phyloP scores from a whole-genome alignment of 2,113 vertebrate species.

The Urocolius indicus region DNA sequence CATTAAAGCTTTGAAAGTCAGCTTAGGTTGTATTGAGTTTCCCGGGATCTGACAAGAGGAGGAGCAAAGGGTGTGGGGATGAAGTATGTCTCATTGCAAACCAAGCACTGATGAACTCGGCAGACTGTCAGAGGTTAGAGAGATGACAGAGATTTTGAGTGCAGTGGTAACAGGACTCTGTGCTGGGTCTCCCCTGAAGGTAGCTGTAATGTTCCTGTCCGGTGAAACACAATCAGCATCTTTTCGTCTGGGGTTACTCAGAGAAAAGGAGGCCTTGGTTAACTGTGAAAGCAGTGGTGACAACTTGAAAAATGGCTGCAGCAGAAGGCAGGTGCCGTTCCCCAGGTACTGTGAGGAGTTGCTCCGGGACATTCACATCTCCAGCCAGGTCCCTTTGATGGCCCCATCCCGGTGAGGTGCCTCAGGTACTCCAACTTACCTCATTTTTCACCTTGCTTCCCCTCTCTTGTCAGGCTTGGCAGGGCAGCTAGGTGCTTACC shows the following conservation, averaged over 20 bases:
- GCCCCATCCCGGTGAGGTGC: background rate
- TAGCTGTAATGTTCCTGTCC: background rate
- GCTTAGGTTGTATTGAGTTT: conserved; percentile 44
- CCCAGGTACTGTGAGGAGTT: background rate
- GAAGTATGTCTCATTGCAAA: background rate
- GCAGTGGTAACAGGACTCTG: background rate
- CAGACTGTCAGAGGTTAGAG: background rate
- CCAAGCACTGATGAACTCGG: rapidly evolving
- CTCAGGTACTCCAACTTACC: background rate
- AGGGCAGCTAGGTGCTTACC: background rate
- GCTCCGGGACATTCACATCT: conserved; percentile 19
- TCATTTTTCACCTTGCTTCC: background rate
- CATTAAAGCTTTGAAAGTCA: conserved; percentile 61
- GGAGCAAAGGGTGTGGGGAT: background rate
- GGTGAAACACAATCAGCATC: background rate
- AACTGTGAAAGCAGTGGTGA: conserved; percentile 17
- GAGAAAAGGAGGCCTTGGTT: background rate
- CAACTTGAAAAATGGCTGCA: conserved; percentile 52
- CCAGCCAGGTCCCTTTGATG: background rate
- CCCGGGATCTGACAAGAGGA: background rate
- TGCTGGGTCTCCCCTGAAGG: background rate
- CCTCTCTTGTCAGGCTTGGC: background rate
- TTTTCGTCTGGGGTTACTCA: conserved; percentile 4
- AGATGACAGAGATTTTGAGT: background rate
- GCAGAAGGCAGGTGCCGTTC: conserved; percentile 41